Evolutionary conservation across 2,113 vertebrate species (phyloP).

Genomic region (Clupea harengus): DNA sequence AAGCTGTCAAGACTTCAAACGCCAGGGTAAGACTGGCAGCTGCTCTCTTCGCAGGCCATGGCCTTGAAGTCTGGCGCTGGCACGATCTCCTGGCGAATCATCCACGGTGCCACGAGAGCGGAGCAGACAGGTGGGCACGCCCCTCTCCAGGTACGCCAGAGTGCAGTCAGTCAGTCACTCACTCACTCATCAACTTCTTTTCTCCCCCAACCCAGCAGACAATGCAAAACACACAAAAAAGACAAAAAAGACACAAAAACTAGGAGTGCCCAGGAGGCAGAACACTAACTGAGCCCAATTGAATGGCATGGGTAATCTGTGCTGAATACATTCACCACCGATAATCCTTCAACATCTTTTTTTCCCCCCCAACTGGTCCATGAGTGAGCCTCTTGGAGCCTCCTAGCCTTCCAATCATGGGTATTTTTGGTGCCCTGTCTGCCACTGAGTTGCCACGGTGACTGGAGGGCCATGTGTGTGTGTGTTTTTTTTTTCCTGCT

Average conservation of each 20-base stretch:
- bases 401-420: conserved; percentile 6
- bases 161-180: conserved; percentile 22
- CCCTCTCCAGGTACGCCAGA: conserved; percentile 55
- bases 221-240: neutral
- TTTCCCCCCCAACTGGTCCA: neutral
- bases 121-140: conserved; percentile 68
- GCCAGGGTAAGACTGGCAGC: conserved; percentile 55
- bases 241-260: neutral
- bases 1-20: conserved; percentile 72
- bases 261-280: conserved; percentile 35
- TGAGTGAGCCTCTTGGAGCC: conserved; percentile 2
- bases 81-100: conserved; percentile 64
- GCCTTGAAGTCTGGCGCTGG: conserved; percentile 55
- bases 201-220: neutral
- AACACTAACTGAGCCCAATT: conserved; percentile 44
- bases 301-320: conserved; percentile 32
- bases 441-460: conserved; percentile 17
- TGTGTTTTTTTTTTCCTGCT: conserved; percentile 22
- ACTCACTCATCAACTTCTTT: neutral
- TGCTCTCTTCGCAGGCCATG: conserved; percentile 39
- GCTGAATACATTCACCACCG: neutral
- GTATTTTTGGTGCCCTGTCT: conserved; percentile 19
- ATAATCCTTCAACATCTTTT: neutral
- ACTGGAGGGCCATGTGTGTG: neutral
- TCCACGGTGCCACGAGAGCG: conserved; percentile 51